Percentiles rank a stretch among this genome's conserved stretches.
Conservation (phyloP, 2,113 vertebrate species). For the Alethe diademata region DNA sequence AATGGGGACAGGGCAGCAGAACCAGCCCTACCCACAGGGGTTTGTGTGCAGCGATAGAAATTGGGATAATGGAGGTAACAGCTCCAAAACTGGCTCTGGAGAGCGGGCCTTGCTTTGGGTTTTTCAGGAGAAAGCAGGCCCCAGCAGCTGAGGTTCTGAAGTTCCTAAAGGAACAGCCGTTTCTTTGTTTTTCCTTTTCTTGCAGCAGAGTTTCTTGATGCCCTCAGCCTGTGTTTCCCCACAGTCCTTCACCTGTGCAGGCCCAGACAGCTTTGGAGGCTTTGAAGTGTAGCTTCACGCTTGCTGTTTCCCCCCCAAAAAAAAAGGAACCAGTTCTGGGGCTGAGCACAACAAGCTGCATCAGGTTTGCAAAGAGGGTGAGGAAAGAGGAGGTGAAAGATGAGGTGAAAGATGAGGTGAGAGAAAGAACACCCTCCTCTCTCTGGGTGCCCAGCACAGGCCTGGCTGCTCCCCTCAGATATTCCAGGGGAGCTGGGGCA, state of each 20-base stretch:
- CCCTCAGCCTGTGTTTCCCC: not conserved
- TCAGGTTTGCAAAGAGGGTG: not conserved
- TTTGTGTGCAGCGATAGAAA: not conserved
- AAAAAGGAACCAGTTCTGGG: not conserved
- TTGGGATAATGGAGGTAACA: not conserved
- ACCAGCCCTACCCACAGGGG: not conserved
- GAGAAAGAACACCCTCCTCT: not conserved
- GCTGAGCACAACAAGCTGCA: not conserved
- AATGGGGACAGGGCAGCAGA: not conserved
- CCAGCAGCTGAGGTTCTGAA: not conserved
- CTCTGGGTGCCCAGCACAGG: not conserved
- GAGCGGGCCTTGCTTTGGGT: rapidly evolving
- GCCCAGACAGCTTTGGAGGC: not conserved
- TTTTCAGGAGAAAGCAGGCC: not conserved
- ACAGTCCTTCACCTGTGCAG: not conserved
- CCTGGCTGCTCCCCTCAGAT: not conserved
- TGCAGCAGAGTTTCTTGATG: not conserved
- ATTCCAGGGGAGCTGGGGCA: not conserved
- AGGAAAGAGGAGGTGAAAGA: not conserved
- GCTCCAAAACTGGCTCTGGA: not conserved
- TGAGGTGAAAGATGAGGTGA: not conserved
- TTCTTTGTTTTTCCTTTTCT: not conserved
- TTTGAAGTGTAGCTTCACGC: not conserved
- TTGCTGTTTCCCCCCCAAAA: not conserved
- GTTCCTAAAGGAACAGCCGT: not conserved